Percentiles rank a stretch among this genome's conserved stretches.
Evolutionary conservation across 2,888 invertebrate species (phyloP).

Genomic region (Disparrhopalites patrizii): DNA sequence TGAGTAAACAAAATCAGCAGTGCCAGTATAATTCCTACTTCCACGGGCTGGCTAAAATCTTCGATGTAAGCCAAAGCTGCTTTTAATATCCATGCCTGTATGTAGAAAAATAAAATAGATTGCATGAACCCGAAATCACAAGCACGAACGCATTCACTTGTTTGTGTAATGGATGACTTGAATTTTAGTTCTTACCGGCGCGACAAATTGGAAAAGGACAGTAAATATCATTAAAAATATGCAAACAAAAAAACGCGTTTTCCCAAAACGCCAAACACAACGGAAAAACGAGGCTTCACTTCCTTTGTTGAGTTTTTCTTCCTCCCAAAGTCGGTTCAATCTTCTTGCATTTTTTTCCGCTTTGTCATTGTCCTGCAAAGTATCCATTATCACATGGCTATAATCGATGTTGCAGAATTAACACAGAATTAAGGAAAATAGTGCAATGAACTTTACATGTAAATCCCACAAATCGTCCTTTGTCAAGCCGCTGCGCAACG

Average conservation of each 20-base stretch:
- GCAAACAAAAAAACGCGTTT: conserved; percentile 51
- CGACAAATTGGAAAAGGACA: conserved; percentile 51
- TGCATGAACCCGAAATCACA: too few relatives aligned
- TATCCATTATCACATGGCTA: not conserved
- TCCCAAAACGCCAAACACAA: conserved; percentile 50
- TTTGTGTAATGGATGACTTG: not conserved
- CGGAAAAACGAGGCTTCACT: conserved; percentile 51
- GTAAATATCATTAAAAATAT: conserved; percentile 50
- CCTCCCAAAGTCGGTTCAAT: conserved; percentile 51
- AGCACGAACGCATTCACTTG: too few relatives aligned
- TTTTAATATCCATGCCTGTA: conserved; percentile 43
- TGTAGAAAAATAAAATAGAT: conserved; percentile 3
- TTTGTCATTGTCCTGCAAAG: conserved; percentile 49
- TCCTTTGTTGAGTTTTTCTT: conserved; percentile 50
- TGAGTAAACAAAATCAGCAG: conserved; percentile 50
- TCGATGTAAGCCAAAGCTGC: conserved; percentile 39
- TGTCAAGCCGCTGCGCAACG: conserved; percentile 51
- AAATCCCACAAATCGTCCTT: conserved; percentile 50
- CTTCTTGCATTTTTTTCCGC: conserved; percentile 50
- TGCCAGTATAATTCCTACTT: conserved; percentile 49
- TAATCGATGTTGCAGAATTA: not conserved
- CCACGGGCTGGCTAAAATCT: conserved; percentile 48
- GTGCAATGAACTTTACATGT: conserved; percentile 40
- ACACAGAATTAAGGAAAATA: not conserved
- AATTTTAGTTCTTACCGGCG: conserved; percentile 51